phyloP scores from a whole-genome alignment of 2,888 invertebrate genomes.

The Xestia c-nigrum region DNA sequence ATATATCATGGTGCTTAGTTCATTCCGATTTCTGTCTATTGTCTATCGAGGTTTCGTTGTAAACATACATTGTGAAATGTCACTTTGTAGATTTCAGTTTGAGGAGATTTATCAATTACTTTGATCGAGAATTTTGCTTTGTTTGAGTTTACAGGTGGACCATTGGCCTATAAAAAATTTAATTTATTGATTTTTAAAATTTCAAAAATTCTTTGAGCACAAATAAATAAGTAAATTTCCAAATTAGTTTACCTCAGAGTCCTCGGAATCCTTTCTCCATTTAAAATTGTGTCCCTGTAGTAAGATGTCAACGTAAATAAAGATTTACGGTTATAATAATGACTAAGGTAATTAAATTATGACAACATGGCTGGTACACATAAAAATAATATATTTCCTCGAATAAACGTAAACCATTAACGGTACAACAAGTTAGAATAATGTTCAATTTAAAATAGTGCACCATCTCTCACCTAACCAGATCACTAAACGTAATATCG shows the following conservation, averaged over 20 bases:
- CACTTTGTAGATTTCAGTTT: constrained; percentile 3
- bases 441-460: constrained; percentile 37
- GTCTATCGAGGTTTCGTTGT: constrained; percentile 14
- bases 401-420: constrained; percentile 1
- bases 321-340: background rate
- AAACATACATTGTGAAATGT: constrained; percentile 22
- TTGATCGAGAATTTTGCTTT: background rate
- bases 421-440: constrained; percentile 6
- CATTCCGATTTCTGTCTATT: constrained; percentile 59
- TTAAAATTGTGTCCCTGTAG: background rate
- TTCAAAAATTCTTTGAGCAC: background rate
- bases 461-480: constrained; percentile 23
- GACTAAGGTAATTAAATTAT: background rate
- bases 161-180: background rate
- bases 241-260: background rate
- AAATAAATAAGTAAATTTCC: background rate
- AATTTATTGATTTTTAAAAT: background rate
- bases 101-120: background rate
- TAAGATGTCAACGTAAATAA: background rate
- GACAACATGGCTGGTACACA: background rate
- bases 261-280: background rate
- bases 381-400: background rate
- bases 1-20: constrained; percentile 58
- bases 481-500: constrained; percentile 29
- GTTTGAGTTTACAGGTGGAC: background rate